Percentiles rank a stretch among this genome's conserved stretches.
These are phyloP conservation scores for Chaetodon trifascialis DNA, from an alignment of 2,113 vertebrate species.

Conservation along the genomic window DNA sequence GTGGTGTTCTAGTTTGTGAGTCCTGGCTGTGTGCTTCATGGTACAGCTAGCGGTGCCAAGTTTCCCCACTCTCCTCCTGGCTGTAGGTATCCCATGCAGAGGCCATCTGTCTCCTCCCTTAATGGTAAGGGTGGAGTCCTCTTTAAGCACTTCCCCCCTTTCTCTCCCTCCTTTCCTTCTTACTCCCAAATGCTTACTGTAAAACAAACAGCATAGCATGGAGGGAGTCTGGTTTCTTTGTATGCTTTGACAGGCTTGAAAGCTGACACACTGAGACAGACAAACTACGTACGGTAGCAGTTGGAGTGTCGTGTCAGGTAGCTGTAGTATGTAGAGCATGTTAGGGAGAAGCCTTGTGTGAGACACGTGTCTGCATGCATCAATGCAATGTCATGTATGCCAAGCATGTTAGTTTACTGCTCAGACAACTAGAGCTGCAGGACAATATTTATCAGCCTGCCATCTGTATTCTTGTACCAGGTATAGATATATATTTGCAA, in stretches of 20 bases:
- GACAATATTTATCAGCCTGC: conserved; percentile 11
- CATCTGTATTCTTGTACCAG: not conserved
- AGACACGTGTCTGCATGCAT: conserved; percentile 71
- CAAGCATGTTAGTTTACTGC: conserved; percentile 55
- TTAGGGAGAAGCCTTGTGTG: conserved; percentile 39
- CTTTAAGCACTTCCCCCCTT: conserved; percentile 47
- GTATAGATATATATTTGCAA: conserved; percentile 4
- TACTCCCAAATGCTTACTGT: conserved; percentile 70
- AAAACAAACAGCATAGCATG: conserved; percentile 76
- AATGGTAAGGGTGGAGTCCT: conserved; percentile 78
- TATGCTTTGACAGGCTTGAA: conserved; percentile 68
- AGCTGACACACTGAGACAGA: conserved; percentile 60
- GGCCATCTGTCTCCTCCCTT: conserved; percentile 80
- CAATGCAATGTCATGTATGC: conserved; percentile 68
- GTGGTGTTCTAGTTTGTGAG: conserved; percentile 63
- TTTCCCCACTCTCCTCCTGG: conserved; percentile 72
- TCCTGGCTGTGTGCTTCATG: conserved; percentile 65
- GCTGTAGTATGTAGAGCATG: conserved; percentile 72
- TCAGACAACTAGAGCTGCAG: not conserved
- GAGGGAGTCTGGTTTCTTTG: conserved; percentile 71
- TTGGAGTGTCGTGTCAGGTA: conserved; percentile 71
- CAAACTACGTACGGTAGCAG: conserved; percentile 61
- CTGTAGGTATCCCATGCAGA: conserved; percentile 82
- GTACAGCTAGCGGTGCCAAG: conserved; percentile 68
- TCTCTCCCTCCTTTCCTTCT: conserved; percentile 46